These are phyloP conservation scores for Lithophane leautieri DNA, from an alignment of 2,888 invertebrate genomes.

Conservation along the genomic window DNA sequence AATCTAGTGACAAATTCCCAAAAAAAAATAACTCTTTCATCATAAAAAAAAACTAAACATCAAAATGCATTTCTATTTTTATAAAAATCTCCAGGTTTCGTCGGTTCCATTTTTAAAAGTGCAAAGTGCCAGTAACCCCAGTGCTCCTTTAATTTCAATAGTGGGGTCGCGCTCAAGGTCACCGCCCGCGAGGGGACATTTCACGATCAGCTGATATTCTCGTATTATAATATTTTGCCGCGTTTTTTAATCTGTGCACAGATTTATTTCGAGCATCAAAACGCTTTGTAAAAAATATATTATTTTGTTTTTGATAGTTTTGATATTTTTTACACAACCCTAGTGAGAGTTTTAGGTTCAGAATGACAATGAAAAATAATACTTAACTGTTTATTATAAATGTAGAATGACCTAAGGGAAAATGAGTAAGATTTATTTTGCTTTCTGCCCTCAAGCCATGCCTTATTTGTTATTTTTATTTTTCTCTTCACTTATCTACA, in stretches of 20 bases:
- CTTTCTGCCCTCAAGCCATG: not conserved
- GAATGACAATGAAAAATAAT: not conserved
- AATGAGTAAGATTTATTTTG: not conserved
- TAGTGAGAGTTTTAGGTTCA: not conserved
- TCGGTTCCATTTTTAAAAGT: slow-evolving; percentile 86
- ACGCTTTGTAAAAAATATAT: not conserved
- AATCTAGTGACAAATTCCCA: not conserved
- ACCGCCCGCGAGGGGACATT: slow-evolving; percentile 86
- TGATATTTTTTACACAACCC: not conserved
- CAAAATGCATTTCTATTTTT: slow-evolving; percentile 47
- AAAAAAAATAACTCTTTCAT: not conserved
- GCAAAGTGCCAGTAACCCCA: slow-evolving; percentile 89
- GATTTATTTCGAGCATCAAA: slow-evolving; percentile 7
- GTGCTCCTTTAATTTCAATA: slow-evolving; percentile 89
- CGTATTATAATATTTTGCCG: slow-evolving; percentile 66
- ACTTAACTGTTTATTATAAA: not conserved
- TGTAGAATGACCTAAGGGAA: not conserved
- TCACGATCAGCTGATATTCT: slow-evolving; percentile 86
- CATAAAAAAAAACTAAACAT: slow-evolving; percentile 1
- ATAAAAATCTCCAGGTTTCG: slow-evolving; percentile 45
- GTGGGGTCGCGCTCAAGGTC: slow-evolving; percentile 89
- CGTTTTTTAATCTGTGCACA: slow-evolving; percentile 55
- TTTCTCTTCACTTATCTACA: not conserved
- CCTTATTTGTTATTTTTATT: not conserved
- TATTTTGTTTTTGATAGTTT: slow-evolving; percentile 3